Conservation (phyloP, 2,888 invertebrate genomes). For the Amphipyra berbera region DNA sequence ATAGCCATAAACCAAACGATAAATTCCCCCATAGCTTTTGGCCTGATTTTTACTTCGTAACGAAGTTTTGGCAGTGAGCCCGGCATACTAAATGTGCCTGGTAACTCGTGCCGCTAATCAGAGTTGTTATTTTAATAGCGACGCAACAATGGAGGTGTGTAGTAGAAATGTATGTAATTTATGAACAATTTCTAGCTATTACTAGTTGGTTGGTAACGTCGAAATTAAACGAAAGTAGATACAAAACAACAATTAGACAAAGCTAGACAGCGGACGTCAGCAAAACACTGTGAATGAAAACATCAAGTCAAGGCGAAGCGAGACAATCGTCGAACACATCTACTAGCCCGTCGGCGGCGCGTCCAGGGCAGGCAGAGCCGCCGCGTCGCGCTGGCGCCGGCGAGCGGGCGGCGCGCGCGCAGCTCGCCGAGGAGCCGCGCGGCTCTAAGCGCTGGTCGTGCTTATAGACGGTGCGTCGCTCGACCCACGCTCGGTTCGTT, state of each 20-base stretch:
- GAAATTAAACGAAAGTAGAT: conserved; percentile 74
- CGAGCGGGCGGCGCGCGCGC: conserved; percentile 34
- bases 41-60: conserved; percentile 29
- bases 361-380: conserved; percentile 67
- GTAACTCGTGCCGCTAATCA: conserved; percentile 31
- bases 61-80: conserved; percentile 27
- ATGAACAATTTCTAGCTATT: conserved; percentile 34
- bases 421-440: conserved; percentile 51
- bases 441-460: conserved; percentile 68
- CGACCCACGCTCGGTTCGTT: conserved; percentile 82
- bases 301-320: conserved; percentile 74
- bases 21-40: conserved; percentile 22
- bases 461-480: conserved; percentile 82
- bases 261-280: conserved; percentile 73
- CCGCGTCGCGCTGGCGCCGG: conserved; percentile 52
- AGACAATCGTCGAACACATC: conserved; percentile 77
- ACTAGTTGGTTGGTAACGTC: conserved; percentile 44
- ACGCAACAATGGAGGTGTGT: conserved; percentile 30
- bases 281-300: conserved; percentile 87
- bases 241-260: conserved; percentile 66
- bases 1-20: conserved; percentile 19
- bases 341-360: conserved; percentile 62
- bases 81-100: conserved; percentile 21
- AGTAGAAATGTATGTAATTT: conserved; percentile 30
- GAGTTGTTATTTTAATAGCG: conserved; percentile 31